These are phyloP conservation scores for Cantharis rufa DNA, from an alignment of 2,888 invertebrate genomes.

Conservation along the genomic window DNA sequence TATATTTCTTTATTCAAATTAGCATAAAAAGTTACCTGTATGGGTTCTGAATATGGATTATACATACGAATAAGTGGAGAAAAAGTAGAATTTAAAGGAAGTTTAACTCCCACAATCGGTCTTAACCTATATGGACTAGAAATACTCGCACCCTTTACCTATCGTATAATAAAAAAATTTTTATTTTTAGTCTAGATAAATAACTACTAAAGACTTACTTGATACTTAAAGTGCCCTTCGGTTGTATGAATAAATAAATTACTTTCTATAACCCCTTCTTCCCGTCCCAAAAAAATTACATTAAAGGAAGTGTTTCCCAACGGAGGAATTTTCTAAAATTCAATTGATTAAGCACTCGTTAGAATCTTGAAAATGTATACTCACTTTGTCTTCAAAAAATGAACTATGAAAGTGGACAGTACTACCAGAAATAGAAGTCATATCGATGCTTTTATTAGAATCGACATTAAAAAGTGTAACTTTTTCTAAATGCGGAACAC, in stretches of 20 bases:
- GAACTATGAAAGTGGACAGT: constrained; percentile 96
- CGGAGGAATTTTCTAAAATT: constrained; percentile 78
- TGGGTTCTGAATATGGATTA: constrained; percentile 87
- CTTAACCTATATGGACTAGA: constrained; percentile 90
- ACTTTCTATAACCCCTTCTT: constrained; percentile 85
- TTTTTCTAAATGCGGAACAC: constrained; percentile 82
- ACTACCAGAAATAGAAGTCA: constrained; percentile 92
- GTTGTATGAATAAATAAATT: constrained; percentile 93
- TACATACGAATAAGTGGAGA: constrained; percentile 88
- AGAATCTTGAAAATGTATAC: constrained; percentile 23
- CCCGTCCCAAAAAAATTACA: constrained; percentile 92
- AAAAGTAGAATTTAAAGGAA: constrained; percentile 90
- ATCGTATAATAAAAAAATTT: not conserved
- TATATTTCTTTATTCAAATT: not conserved
- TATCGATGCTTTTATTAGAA: constrained; percentile 83
- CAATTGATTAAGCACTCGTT: not conserved
- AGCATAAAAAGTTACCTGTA: constrained; percentile 68
- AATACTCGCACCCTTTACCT: constrained; percentile 84
- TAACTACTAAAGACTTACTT: constrained; percentile 59
- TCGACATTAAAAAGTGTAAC: constrained; percentile 89
- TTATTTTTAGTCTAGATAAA: not conserved
- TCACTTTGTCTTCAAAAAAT: constrained; percentile 93
- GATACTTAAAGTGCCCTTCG: constrained; percentile 86
- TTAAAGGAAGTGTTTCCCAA: constrained; percentile 92
- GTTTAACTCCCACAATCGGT: constrained; percentile 86